Evolutionary conservation across 2,888 invertebrate genomes (phyloP).

Genomic region (Lapara coniferarum): DNA sequence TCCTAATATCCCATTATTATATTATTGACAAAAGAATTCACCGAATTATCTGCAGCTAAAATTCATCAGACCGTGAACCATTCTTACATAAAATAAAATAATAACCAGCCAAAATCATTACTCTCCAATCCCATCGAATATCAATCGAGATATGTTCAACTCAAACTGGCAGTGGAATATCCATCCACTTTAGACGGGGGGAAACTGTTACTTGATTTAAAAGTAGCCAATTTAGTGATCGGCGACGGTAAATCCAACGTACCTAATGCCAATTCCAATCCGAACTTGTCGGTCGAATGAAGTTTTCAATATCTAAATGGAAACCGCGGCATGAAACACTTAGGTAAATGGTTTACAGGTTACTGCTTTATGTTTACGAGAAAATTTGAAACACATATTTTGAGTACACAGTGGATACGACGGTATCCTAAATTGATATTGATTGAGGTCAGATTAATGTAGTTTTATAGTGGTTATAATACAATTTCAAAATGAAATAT

Average conservation of each 20-base stretch:
- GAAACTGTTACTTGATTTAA: constrained; percentile 29
- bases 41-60: background rate
- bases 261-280: constrained; percentile 40
- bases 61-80: background rate
- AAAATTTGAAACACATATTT: constrained; percentile 32
- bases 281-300: constrained; percentile 47
- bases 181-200: constrained; percentile 22
- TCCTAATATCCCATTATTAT: too few relatives aligned
- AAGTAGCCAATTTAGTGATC: constrained; percentile 39
- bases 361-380: constrained; percentile 52
- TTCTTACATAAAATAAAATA: background rate
- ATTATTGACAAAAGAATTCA: too few relatives aligned
- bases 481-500: too few relatives aligned
- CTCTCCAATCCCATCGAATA: background rate
- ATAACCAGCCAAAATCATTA: background rate
- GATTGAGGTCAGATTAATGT: too few relatives aligned
- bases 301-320: constrained; percentile 74
- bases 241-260: constrained; percentile 33
- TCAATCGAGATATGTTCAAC: background rate
- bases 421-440: constrained; percentile 22
- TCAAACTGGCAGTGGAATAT: constrained; percentile 3
- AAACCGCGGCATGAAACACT: constrained; percentile 65
- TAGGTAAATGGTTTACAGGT: constrained; percentile 69
- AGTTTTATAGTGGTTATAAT: too few relatives aligned
- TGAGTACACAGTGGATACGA: background rate